phyloP scores from a whole-genome alignment of 2,113 vertebrate species.

The Cottus gobio region DNA sequence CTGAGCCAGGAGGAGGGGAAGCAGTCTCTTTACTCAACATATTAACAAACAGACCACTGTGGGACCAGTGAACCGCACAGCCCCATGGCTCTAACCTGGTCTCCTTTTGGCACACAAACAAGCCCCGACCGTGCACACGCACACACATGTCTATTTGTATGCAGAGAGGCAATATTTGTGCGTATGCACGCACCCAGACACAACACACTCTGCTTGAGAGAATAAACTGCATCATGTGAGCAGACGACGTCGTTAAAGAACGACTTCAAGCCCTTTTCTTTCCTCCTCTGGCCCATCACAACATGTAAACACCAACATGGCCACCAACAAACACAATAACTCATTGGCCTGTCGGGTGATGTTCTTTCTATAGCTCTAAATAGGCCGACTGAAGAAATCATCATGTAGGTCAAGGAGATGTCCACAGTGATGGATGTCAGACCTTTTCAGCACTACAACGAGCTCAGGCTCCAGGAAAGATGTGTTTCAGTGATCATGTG shows the following conservation, averaged over 20 bases:
- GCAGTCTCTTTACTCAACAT: constrained; percentile 9
- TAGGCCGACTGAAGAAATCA: constrained; percentile 2
- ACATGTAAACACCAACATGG: constrained; percentile 34
- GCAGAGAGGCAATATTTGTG: constrained; percentile 18
- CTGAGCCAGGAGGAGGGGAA: background rate
- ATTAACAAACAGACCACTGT: constrained; percentile 52
- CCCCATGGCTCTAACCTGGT: constrained; percentile 27
- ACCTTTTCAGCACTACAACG: background rate
- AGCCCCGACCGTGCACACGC: constrained; percentile 6
- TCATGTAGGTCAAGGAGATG: constrained; percentile 43
- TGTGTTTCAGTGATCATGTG: constrained; percentile 18
- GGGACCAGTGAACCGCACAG: constrained; percentile 21
- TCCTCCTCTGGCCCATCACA: constrained; percentile 9
- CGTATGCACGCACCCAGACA: constrained; percentile 13
- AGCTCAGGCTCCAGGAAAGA: constrained; percentile 12
- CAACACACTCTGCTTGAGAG: constrained; percentile 28
- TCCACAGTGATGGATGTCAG: constrained; percentile 21
- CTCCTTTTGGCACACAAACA: constrained; percentile 26
- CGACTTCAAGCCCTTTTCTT: constrained; percentile 1
- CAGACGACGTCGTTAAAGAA: background rate
- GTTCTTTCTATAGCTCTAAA: background rate
- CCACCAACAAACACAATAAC: constrained; percentile 44
- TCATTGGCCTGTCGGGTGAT: background rate
- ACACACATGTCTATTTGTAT: constrained; percentile 16
- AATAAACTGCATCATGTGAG: constrained; percentile 36